A percentile compares a stretch with the other conserved stretches of the same genome.
phyloP scores from a whole-genome alignment of 2,888 invertebrate genomes.

The Invenusta paracnida region DNA sequence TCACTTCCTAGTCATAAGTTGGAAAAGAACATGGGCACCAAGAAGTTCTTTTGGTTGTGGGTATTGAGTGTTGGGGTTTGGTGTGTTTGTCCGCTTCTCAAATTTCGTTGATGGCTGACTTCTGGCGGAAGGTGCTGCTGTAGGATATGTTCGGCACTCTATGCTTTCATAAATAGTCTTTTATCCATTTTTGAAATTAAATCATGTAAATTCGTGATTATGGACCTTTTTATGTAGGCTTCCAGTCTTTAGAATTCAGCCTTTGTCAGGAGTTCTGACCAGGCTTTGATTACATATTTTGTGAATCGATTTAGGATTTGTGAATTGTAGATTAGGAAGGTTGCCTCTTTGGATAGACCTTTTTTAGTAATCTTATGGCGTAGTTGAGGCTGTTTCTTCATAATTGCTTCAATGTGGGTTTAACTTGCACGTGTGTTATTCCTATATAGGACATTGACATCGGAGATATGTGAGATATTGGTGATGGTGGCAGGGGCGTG shows the following conservation, averaged over 20 bases:
- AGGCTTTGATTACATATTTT: not conserved
- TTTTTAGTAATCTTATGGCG: not conserved
- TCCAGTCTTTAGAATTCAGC: not conserved
- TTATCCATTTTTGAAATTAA: not conserved
- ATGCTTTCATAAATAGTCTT: not conserved
- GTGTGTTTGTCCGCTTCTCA: not conserved
- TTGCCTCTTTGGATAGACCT: not conserved
- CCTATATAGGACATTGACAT: not conserved
- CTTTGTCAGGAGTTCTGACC: not conserved
- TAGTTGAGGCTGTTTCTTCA: not conserved
- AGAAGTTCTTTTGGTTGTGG: not conserved
- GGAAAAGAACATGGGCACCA: not conserved
- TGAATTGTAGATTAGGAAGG: not conserved
- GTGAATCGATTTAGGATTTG: not conserved
- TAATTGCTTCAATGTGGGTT: not conserved
- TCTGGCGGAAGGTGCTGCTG: not conserved
- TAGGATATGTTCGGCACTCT: not conserved
- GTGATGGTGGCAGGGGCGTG: not conserved
- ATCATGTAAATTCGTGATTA: not conserved
- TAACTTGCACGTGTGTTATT: not conserved
- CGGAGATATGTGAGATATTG: not conserved
- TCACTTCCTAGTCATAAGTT: not conserved
- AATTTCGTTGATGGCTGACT: not conserved
- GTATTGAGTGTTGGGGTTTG: no score
- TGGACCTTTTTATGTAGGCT: not conserved